Conservation (phyloP, 2,797 vertebrate genomes). For the Sebastes umbrosus region DNA sequence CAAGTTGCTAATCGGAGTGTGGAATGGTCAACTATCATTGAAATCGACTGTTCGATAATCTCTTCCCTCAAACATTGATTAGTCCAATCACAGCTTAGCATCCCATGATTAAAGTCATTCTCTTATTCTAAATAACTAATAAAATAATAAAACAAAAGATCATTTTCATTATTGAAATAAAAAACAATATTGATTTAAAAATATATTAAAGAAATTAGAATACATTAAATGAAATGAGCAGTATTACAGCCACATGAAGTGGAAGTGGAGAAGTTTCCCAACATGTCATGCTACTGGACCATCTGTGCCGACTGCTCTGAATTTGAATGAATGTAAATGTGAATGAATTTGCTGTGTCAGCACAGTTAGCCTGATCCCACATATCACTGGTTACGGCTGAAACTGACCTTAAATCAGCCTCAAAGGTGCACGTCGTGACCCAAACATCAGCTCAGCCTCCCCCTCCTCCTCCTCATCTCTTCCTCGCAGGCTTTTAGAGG, state of each 20-base stretch:
- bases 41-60: too few relatives aligned
- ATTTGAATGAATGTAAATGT: background rate
- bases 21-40: too few relatives aligned
- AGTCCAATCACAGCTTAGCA: too few relatives aligned
- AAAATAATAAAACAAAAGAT: too few relatives aligned
- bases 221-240: background rate
- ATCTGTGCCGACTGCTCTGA: background rate
- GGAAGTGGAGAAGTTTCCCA: background rate
- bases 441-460: slow-evolving; percentile 15
- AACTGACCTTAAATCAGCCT: slow-evolving; percentile 28
- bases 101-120: too few relatives aligned
- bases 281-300: background rate
- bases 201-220: background rate
- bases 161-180: too few relatives aligned
- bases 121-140: too few relatives aligned
- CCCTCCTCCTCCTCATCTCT: background rate
- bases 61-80: too few relatives aligned
- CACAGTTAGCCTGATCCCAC: slow-evolving; percentile 6
- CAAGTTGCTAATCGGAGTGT: too few relatives aligned
- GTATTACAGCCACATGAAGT: background rate
- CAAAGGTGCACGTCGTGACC: slow-evolving; percentile 18
- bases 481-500: slow-evolving; percentile 27
- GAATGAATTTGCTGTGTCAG: slow-evolving; percentile 15
- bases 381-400: background rate
- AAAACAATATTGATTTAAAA: background rate